Evolutionary conservation across 2,797 vertebrate genomes (phyloP), one percentile per base, ranked within the genome.

Genomic region (Lepus townsendii): DNA sequence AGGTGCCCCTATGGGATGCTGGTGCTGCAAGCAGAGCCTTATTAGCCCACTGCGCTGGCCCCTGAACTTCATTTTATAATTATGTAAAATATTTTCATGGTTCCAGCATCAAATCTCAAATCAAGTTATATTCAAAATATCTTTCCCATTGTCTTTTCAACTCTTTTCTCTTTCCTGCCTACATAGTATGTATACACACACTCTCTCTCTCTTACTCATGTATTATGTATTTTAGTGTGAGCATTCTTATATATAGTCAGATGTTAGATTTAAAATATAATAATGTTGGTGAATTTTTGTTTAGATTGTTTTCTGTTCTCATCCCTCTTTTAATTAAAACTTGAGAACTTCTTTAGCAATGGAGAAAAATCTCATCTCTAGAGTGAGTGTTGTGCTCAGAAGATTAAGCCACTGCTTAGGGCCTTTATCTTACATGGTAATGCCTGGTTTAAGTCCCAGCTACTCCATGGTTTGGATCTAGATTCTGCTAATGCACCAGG

Each of bases 81-180:
- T 65, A 62, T 77, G 11, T 90, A 76, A 94, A 88, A 78, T 47
- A 68, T 91, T 95, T 88, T 78, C 54, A 54, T 84, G 16, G 52
- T 66, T 90, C 68, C 3, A 5, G 68, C 24, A 32, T 90, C 72
- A 72, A 65, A 38, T 77, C 27, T 80, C 63, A 90, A 60, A 62
- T 9, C 42, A 95, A n/a, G 73, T 72, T 87, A 60, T 54, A 54
- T 60, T 66, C 20, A 78, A 26, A 75, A 3, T 63, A 14, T 90
- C 63, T 84, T 93, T 90, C 9, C 19, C 4, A 24, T 8, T 90
- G 62, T 88, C 7, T 93, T 63, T 50, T 88, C 47, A 82, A 17
- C 20, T n/a, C 22, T 91, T 91, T 30, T 85, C 7, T 60, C 24
- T 92, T 6, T 62, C 11, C 52, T 42, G 32, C 12, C 13, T n/a